phyloP scores from a whole-genome alignment of 2,888 invertebrate species.

The Cyclophora punctaria region DNA sequence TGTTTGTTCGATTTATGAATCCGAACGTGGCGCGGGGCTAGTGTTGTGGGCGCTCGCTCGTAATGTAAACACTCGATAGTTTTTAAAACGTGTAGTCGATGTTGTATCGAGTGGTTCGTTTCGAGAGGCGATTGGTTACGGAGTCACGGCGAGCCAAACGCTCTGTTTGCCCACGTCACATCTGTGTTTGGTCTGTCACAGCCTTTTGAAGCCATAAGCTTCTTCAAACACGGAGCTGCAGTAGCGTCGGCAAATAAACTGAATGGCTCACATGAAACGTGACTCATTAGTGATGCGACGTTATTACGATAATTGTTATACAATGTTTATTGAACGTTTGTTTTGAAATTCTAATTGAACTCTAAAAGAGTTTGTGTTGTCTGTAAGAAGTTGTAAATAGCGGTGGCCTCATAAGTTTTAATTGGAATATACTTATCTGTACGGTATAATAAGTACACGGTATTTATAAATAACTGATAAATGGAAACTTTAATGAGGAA shows the following conservation, averaged over 20 bases:
- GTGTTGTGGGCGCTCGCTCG: constrained; percentile 30
- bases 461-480: too few relatives aligned
- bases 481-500: too few relatives aligned
- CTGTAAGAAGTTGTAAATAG: too few relatives aligned
- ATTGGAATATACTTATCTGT: too few relatives aligned
- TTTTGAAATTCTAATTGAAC: constrained; percentile 7
- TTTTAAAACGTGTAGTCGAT: constrained; percentile 42
- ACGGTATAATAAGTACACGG: too few relatives aligned
- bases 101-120: constrained; percentile 47
- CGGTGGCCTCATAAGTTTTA: too few relatives aligned
- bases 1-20: constrained; percentile 22
- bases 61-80: constrained; percentile 36
- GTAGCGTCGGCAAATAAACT: constrained; percentile 47
- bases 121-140: constrained; percentile 48
- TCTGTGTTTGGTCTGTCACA: constrained; percentile 68
- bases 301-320: constrained; percentile 3
- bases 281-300: constrained; percentile 37
- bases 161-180: constrained; percentile 58
- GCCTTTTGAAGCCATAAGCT: constrained; percentile 59
- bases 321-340: not conserved
- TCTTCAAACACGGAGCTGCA: constrained; percentile 51
- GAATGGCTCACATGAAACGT: constrained; percentile 34
- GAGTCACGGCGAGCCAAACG: constrained; percentile 24
- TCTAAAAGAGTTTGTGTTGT: not conserved
- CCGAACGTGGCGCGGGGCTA: constrained; percentile 21